Base-by-base conservation (phyloP, 2,113 vertebrate genomes). In the Panthera leo region DNA sequence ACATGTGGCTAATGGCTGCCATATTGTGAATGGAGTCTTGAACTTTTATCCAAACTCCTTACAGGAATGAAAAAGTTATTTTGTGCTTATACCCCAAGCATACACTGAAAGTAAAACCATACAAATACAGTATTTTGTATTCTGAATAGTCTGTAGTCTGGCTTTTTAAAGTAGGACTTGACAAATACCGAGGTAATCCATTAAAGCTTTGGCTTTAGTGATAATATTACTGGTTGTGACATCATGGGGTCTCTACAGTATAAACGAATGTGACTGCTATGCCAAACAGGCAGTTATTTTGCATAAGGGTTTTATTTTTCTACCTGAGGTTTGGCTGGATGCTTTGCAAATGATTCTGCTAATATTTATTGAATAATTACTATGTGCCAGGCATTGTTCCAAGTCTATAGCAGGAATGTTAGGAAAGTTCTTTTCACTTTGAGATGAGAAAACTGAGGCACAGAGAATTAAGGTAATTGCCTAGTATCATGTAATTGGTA, bases 161-260 rank as follows among this genome's bases (percentile, higher is more conserved):
- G 3, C 36, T 91, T 94, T 94, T 89, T 31, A 39, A 89, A 95
- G 75, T 92, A 95, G 21, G 5, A 45, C 15, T 92, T 94, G n/a
- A 92, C 12, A 78, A 10, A 11, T 91, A 15, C 39, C 76, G 78
- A 86, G 31, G 80, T 86, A 94, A 78, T 94, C 51, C 78, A 13
- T 88, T 94, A 93, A 80, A 95, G 84, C 76, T 93, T 97, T 96
- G 82, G 4, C 58, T 29, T 91, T 91, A 39, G n/a, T 93, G 51
- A 58, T 97, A 90, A 70, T 76, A 58, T 94, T 61, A 93, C 18
- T 51, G n/a, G n/a, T 79, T 94, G 42, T 93, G 67, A 97, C 27
- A 65, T 71, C 9, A 67, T 39, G 36, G 58, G 11, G 4, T 88
- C 21, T 85, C 55, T 93, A 25, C 45, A 80, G 3, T 87, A 27